Conservation (phyloP, 2,888 invertebrate species). For the Mimumesa dahlbomi region DNA sequence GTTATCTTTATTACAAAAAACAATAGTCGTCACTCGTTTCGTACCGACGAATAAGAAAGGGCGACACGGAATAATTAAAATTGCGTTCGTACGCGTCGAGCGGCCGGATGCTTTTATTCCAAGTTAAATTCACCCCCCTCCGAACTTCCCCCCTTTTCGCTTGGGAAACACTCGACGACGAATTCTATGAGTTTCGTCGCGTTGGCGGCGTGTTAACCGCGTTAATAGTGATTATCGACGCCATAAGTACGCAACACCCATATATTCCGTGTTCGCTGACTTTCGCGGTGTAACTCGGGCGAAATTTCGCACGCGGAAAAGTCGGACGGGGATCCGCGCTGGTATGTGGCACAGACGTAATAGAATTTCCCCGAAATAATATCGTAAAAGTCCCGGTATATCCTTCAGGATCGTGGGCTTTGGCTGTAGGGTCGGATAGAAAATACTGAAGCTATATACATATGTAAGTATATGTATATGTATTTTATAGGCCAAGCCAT, state of each 20-base stretch:
- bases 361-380: conserved; percentile 42
- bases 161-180: neutral
- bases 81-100: no score
- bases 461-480: neutral
- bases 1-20: no score
- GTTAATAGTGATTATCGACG: conserved; percentile 38
- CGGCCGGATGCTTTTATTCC: neutral
- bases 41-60: no score
- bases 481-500: conserved; percentile 1
- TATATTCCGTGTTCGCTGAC: neutral
- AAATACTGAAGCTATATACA: neutral
- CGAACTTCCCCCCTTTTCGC: conserved; percentile 1
- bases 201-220: conserved; percentile 20
- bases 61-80: no score
- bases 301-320: conserved; percentile 12
- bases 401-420: conserved; percentile 20
- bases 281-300: conserved; percentile 9
- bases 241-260: conserved; percentile 18
- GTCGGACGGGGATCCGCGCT: neutral
- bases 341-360: conserved; percentile 20
- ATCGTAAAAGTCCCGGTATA: conserved; percentile 36
- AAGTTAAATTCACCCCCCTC: neutral
- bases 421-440: conserved; percentile 2
- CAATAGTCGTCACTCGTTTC: no score
- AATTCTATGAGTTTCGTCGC: conserved; percentile 6